Evolutionary conservation across 2,797 vertebrate species (phyloP).

Genomic region (Sitta carolinensis): DNA sequence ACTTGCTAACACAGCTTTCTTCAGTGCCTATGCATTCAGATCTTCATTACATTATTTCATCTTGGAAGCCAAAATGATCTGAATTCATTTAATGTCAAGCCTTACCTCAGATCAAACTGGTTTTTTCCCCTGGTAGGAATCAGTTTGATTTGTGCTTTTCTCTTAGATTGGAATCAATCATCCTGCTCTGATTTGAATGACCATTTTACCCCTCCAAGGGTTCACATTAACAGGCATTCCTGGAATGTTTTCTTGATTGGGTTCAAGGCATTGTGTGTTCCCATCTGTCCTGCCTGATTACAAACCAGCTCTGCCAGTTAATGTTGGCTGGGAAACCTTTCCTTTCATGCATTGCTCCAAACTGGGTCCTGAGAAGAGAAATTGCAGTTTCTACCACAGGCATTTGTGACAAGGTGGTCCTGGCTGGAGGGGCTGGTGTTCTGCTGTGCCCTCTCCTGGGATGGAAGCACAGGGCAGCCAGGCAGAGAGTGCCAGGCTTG

Average conservation of each 20-base stretch:
- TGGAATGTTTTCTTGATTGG: slow-evolving; percentile 64
- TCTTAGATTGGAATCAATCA: slow-evolving; percentile 47
- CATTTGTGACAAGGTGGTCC: background rate
- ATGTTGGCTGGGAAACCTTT: slow-evolving; percentile 51
- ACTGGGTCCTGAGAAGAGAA: background rate
- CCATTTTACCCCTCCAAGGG: slow-evolving; percentile 50
- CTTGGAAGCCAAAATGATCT: background rate
- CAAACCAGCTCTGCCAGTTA: slow-evolving; percentile 46
- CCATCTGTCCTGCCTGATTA: slow-evolving; percentile 60
- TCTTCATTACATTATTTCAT: background rate
- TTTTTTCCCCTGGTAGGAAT: background rate
- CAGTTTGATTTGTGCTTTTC: slow-evolving; percentile 33
- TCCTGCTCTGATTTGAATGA: slow-evolving; percentile 48
- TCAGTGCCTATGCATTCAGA: background rate
- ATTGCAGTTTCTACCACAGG: background rate
- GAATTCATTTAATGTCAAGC: background rate
- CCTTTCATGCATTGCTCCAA: background rate
- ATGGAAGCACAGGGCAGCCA: background rate
- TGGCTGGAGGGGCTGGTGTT: background rate
- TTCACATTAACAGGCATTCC: slow-evolving; percentile 54
- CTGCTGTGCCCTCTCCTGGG: background rate
- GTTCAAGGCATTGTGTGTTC: slow-evolving; percentile 61
- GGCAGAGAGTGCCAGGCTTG: fast-evolving
- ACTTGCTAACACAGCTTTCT: background rate
- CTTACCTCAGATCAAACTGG: background rate